phyloP scores from a whole-genome alignment of 1,140 invertebrate genomes.

The Drosophila tani region DNA sequence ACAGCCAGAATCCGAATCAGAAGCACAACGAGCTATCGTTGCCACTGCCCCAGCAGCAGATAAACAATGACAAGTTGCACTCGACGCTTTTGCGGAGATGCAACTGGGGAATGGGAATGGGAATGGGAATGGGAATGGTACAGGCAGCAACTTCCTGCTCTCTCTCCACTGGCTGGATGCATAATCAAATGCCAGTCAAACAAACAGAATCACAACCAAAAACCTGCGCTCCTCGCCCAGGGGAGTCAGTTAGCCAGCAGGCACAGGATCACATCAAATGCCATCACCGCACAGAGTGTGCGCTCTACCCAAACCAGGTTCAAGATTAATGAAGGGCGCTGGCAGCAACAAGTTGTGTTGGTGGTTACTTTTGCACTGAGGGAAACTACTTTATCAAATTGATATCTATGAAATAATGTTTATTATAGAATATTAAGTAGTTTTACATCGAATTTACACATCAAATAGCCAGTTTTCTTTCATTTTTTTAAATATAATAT shows the following conservation, averaged over 20 bases:
- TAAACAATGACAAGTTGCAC: constrained; percentile 67
- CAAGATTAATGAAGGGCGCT: constrained; percentile 53
- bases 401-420: neutral
- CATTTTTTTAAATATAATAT: too few relatives aligned
- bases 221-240: constrained; percentile 41
- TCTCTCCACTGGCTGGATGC: constrained; percentile 25
- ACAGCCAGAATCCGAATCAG: constrained; percentile 22
- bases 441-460: too few relatives aligned
- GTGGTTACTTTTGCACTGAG: constrained; percentile 15
- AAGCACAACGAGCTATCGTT: constrained; percentile 51
- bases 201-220: constrained; percentile 39
- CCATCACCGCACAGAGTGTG: constrained; percentile 28
- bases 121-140: constrained; percentile 19
- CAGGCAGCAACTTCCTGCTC: constrained; percentile 6
- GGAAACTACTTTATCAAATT: neutral
- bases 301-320: constrained; percentile 19
- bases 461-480: too few relatives aligned
- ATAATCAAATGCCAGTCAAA: constrained; percentile 58
- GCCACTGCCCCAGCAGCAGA: constrained; percentile 29
- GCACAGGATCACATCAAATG: constrained; percentile 47
- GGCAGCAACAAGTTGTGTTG: constrained; percentile 41
- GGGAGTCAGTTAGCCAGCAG: constrained; percentile 39
- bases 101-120: constrained; percentile 24
- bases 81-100: constrained; percentile 51
- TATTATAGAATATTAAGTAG: too few relatives aligned